Base-by-base conservation (phyloP, 2,888 invertebrate species). In the Byasa hedistus region DNA sequence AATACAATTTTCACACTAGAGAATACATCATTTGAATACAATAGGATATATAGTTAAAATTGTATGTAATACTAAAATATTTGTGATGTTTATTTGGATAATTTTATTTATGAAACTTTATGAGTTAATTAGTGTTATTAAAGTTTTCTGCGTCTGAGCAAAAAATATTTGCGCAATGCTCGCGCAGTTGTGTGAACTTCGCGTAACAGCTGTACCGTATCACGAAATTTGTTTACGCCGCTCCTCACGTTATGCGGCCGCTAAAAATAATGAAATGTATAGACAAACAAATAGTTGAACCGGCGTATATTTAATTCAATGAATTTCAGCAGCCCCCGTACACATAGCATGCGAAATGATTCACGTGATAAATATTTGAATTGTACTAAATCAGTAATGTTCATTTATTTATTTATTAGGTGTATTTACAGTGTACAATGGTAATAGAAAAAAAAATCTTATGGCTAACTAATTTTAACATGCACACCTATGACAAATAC, bases 251-350 rank as follows among this genome's bases (percentile, higher is more conserved):
- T 51, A 58, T 48, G 32, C 32, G 21, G 21, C n/a, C 51, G 66
- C 59, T 63, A 63, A 67, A 67, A 67, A 67, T 67, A 67, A 55
- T 54, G 19, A 4, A 51, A 39, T 24, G n/a, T 57, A 22, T 54
- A 22, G 36, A 54, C 23, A 15, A 52, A 58, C 36, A 21, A n/a
- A 48, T 57, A 39, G 22, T 51, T 48, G 39, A 21, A 36, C 55
- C 32, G 7, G 23, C 23, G 3, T 22, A 48, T 22, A 36, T 57
- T 19, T 57, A n/a, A 48, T n/a, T 22, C 23, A 32, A 60, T 24
- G 51, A 61, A 27, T 57, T 51, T 48, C 32, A 36, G 23, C 19
- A 59, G 44, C 58, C 39, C 27, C 54, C 54, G 60, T 60, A 51
- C 57, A 23, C 56, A n/a, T n/a, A 19, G 19, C 19, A 8, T 59